Conservation (phyloP, 2,113 vertebrate genomes). For the Taxidea taxus region DNA sequence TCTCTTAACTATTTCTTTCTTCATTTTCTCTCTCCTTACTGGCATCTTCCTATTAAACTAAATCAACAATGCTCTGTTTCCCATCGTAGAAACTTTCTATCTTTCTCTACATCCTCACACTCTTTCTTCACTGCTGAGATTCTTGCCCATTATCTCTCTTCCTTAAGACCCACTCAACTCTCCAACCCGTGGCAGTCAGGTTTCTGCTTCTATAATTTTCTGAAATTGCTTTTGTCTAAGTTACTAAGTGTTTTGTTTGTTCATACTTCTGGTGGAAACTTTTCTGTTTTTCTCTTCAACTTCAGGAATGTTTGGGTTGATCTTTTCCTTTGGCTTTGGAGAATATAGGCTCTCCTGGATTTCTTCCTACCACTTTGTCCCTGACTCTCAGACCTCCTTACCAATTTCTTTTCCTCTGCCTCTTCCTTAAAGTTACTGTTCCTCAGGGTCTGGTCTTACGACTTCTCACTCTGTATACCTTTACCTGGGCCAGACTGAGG, state of each 20-base stretch:
- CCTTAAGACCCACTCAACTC: neutral
- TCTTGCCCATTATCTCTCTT: neutral
- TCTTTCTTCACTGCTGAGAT: neutral
- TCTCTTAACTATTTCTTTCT: neutral
- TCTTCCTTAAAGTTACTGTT: neutral
- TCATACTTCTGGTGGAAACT: neutral
- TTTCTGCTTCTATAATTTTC: neutral
- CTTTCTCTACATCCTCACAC: neutral
- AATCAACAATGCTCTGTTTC: neutral
- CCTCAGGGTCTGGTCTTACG: neutral
- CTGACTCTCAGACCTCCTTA: neutral
- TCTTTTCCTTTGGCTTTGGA: neutral
- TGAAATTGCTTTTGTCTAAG: neutral
- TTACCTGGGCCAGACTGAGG: neutral
- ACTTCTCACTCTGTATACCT: neutral
- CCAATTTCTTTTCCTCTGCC: neutral
- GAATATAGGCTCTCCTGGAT: neutral
- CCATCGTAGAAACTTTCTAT: neutral
- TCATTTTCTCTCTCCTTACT: neutral
- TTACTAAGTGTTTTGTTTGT: neutral
- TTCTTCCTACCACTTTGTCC: neutral
- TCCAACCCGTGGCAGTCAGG: neutral
- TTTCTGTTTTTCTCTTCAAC: slow-evolving; percentile 6
- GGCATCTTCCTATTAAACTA: neutral
- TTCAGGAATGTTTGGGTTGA: slow-evolving; percentile 30